Evolutionary conservation across 1,140 invertebrate genomes (phyloP).

Genomic region (Arctopsyche grandis): DNA sequence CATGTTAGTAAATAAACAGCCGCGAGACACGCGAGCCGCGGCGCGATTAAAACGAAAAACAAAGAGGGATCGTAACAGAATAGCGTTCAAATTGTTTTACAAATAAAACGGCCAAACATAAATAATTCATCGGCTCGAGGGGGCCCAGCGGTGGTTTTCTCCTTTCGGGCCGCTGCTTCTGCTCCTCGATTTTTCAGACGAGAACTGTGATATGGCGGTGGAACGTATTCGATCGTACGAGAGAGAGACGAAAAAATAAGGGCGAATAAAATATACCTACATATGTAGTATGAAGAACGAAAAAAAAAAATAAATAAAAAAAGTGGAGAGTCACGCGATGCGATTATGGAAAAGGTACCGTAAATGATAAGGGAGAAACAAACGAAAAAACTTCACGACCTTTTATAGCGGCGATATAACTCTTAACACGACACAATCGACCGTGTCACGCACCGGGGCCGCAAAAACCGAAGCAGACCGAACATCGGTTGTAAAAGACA

Average conservation of each 20-base stretch:
- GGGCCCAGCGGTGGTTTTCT: slow-evolving; percentile 11
- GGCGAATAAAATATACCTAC: background rate
- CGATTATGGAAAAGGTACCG: slow-evolving; percentile 47
- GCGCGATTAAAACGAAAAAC: slow-evolving; percentile 45
- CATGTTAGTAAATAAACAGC: slow-evolving; percentile 50
- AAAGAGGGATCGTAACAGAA: slow-evolving; percentile 51
- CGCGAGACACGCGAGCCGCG: slow-evolving; percentile 47
- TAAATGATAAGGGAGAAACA: slow-evolving; percentile 50
- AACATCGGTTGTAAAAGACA: slow-evolving; percentile 3
- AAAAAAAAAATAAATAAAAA: slow-evolving; percentile 34
- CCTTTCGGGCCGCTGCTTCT: background rate
- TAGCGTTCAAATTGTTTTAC: slow-evolving; percentile 52
- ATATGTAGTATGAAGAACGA: background rate
- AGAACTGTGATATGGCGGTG: background rate
- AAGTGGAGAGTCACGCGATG: slow-evolving; percentile 45
- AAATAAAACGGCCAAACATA: slow-evolving; percentile 50
- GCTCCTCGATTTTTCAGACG: background rate
- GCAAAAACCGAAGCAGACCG: background rate
- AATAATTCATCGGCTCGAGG: slow-evolving; percentile 47
- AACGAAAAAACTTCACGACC: slow-evolving; percentile 48
- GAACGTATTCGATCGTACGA: background rate
- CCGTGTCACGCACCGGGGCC: slow-evolving; percentile 10
- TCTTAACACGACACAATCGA: slow-evolving; percentile 47
- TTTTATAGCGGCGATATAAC: slow-evolving; percentile 47
- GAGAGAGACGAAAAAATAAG: background rate